A percentile compares a stretch with the other conserved stretches of the same genome.
phyloP scores from a whole-genome alignment of 1,140 invertebrate species.

The Drosophila sp. region DNA sequence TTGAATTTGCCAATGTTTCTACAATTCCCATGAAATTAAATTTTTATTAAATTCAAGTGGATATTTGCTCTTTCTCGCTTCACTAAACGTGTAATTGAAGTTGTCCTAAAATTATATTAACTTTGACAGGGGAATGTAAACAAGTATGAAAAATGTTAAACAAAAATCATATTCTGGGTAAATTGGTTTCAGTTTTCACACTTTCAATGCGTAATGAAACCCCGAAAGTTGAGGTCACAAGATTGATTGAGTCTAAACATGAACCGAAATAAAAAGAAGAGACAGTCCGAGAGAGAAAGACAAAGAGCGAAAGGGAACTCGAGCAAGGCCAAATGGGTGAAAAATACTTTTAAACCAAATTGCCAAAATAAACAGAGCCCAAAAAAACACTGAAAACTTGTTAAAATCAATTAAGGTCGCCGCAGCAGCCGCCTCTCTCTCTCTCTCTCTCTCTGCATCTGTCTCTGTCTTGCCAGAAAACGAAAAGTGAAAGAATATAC shows the following conservation, averaged over 20 bases:
- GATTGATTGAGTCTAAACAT: conserved; percentile 57
- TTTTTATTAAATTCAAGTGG: conserved; percentile 31
- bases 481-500: conserved; percentile 64
- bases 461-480: background rate
- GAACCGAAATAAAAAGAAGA: conserved; percentile 24
- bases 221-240: conserved; percentile 44
- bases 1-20: conserved; percentile 39
- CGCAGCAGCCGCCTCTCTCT: background rate
- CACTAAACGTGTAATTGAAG: conserved; percentile 47
- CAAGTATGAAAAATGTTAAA: conserved; percentile 36
- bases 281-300: conserved; percentile 6
- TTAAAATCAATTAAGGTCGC: conserved; percentile 73
- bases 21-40: conserved; percentile 17
- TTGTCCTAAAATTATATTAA: conserved; percentile 26
- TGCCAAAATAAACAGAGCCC: conserved; percentile 39
- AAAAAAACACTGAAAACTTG: conserved; percentile 36
- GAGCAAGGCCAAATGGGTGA: conserved; percentile 40
- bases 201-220: conserved; percentile 42
- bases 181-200: conserved; percentile 63
- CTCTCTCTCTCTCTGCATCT: no score
- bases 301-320: conserved; percentile 6
- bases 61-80: background rate
- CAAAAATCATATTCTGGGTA: conserved; percentile 64
- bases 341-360: conserved; percentile 42
- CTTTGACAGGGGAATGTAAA: conserved; percentile 32